These are phyloP conservation scores for Abramis brama DNA, from an alignment of 2,113 vertebrate species.

Conservation along the genomic window DNA sequence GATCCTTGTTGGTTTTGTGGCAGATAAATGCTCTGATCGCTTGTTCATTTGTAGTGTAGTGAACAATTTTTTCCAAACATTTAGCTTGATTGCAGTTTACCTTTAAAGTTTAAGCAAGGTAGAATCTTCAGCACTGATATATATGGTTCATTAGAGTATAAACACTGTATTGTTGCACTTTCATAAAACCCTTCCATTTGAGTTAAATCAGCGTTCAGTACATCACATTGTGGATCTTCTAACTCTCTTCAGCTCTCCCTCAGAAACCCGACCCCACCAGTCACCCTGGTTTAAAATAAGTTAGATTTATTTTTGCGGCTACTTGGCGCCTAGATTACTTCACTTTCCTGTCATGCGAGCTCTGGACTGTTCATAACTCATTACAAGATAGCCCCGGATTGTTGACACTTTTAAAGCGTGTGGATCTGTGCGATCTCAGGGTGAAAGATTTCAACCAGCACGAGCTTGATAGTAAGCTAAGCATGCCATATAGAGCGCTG, in stretches of 20 bases:
- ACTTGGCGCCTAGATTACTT: slow-evolving; percentile 73
- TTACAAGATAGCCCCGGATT: slow-evolving; percentile 65
- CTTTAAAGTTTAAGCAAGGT: background rate
- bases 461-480: background rate
- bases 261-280: slow-evolving; percentile 37
- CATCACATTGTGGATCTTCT: slow-evolving; percentile 13
- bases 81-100: background rate
- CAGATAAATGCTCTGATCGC: background rate
- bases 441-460: slow-evolving; percentile 1
- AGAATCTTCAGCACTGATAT: background rate
- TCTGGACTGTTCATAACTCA: slow-evolving; percentile 52
- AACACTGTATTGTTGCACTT: background rate
- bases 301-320: slow-evolving; percentile 50
- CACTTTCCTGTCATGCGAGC: slow-evolving; percentile 75
- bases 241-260: background rate
- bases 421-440: background rate
- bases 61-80: background rate
- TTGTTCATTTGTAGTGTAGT: background rate
- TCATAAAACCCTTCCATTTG: background rate
- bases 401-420: slow-evolving; percentile 51
- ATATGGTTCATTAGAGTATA: background rate
- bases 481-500: background rate
- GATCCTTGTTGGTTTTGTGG: background rate
- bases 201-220: background rate
- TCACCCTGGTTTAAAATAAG: slow-evolving; percentile 52